Evolutionary conservation across 2,888 invertebrate genomes (phyloP), one percentile per base, ranked within the genome.

Genomic region (Tuta absoluta): DNA sequence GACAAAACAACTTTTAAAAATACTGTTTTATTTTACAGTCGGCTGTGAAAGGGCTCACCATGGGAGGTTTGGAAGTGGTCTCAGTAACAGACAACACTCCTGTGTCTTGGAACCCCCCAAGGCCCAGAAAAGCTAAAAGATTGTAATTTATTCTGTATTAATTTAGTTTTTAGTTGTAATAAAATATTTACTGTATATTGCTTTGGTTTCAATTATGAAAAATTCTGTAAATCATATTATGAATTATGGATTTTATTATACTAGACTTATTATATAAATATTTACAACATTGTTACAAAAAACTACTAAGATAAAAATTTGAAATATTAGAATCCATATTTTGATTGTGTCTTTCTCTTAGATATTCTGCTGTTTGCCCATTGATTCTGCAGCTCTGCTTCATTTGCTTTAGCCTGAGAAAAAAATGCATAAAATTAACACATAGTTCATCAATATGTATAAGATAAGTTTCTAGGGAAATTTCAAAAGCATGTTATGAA

Each of bases 71-170:
- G 45, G 94, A 97, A 67, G 95, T 99, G 71, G 93, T 98, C 19
- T 98, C 98, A 7, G 94, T 99, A 63, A 98, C 98, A n/a, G 99
- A 99, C 82, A 93, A 92, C 74, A 98, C 99, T 0, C 94, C 92
- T 63, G 95, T 98, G 5, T 95, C 97, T 0, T 96, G 95, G 95
- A 94, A 94, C 84, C 95, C 96, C 38, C 95, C 95, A 2, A 91
- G 98, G 67, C 94, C 98, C 33, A 93, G 96, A 74, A 98, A 98
- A 89, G 95, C 95, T 64, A 95, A 95, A 77, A 95, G 96, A 90
- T 87, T 98, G 80, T 98, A 95, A 93, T 74, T 64, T 62, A 38
- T 65, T 62, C 56, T 65, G 10, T 11, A 58, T 64, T 67, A 64
- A 65, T 66, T 65, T 70, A 62, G 56, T 63, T 33, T 65, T 63